Evolutionary conservation across 2,888 invertebrate species (phyloP).

Genomic region (Scaptomyza cyrtandrae): DNA sequence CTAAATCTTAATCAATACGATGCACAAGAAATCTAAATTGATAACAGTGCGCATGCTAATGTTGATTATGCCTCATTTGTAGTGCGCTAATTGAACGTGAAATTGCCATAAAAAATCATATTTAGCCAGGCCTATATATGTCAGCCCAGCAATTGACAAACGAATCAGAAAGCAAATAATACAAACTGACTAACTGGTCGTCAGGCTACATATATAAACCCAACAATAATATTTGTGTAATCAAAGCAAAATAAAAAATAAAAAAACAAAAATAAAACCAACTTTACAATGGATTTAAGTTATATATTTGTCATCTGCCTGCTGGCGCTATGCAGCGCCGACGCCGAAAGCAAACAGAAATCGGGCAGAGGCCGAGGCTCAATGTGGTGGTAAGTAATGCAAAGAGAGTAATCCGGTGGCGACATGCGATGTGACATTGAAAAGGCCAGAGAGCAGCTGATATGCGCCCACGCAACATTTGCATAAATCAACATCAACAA

Average conservation of each 20-base stretch:
- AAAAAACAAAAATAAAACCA: slow-evolving; percentile 7
- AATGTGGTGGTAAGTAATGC: slow-evolving; percentile 94
- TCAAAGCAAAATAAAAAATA: slow-evolving; percentile 9
- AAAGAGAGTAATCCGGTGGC: background rate
- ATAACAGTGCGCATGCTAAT: slow-evolving; percentile 59
- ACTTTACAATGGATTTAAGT: slow-evolving; percentile 82
- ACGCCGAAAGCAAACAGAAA: slow-evolving; percentile 85
- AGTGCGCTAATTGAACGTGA: slow-evolving; percentile 84
- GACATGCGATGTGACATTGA: slow-evolving; percentile 49
- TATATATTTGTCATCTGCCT: slow-evolving; percentile 79
- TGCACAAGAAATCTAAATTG: slow-evolving; percentile 55
- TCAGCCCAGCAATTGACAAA: slow-evolving; percentile 36
- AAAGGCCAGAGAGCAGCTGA: slow-evolving; percentile 30
- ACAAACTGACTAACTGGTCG: slow-evolving; percentile 31
- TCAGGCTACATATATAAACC: slow-evolving; percentile 20
- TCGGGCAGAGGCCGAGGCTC: slow-evolving; percentile 93
- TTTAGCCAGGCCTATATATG: slow-evolving; percentile 26
- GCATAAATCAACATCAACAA: slow-evolving; percentile 51
- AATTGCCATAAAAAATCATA: slow-evolving; percentile 72
- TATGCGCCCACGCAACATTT: slow-evolving; percentile 60
- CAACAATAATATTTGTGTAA: slow-evolving; percentile 40
- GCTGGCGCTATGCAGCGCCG: slow-evolving; percentile 78
- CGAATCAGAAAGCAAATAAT: slow-evolving; percentile 37
- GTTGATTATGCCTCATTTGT: slow-evolving; percentile 73
- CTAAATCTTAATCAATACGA: slow-evolving; percentile 37